These are phyloP conservation scores for Cariama cristata DNA, from an alignment of 2,113 vertebrate genomes.

Conservation along the genomic window DNA sequence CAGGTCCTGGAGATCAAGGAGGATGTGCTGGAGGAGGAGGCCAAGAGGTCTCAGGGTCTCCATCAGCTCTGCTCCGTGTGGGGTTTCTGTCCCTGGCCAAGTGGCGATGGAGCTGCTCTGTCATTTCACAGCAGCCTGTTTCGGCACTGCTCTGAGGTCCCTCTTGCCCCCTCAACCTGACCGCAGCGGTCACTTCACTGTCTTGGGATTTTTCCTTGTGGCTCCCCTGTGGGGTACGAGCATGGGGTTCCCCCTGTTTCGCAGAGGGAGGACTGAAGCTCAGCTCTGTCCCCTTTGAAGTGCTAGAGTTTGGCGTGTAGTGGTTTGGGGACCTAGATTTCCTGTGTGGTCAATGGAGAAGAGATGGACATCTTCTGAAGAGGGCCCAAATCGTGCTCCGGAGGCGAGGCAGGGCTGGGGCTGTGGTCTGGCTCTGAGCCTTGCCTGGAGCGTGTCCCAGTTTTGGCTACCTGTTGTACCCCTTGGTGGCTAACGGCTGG, in stretches of 20 bases:
- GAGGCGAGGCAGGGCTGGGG: background rate
- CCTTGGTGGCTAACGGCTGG: accelerated
- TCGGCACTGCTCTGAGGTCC: background rate
- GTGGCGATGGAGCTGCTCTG: background rate
- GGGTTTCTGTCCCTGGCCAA: background rate
- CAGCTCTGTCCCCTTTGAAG: background rate
- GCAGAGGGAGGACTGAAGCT: background rate
- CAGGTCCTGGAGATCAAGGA: background rate
- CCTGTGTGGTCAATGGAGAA: background rate
- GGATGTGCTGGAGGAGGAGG: background rate
- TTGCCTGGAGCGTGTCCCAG: background rate
- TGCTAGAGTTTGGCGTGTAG: background rate
- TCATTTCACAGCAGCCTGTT: background rate
- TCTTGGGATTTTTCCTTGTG: background rate
- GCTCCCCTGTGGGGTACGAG: accelerated
- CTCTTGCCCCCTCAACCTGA: background rate
- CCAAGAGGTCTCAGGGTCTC: background rate
- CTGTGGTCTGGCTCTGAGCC: background rate
- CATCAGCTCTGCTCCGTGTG: background rate
- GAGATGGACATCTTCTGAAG: background rate
- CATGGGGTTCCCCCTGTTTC: accelerated
- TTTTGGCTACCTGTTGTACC: background rate
- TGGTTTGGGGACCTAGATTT: background rate
- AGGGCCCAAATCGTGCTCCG: background rate
- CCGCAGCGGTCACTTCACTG: background rate